Base-by-base conservation (phyloP, 2,888 invertebrate genomes). In the Encarsia formosa region DNA sequence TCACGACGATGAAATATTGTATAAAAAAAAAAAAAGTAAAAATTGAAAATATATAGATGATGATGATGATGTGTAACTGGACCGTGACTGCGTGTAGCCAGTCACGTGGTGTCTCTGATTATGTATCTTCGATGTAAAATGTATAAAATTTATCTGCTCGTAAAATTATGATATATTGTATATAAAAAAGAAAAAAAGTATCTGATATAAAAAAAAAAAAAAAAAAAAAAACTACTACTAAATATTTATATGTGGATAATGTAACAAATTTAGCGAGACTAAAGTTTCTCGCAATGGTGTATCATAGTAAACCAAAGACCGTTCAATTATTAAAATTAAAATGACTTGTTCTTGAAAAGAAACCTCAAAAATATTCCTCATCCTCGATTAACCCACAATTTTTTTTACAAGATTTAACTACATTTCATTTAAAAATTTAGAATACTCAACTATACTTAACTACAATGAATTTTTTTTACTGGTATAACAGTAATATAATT, bases 261-360 rank as follows among this genome's bases (percentile, higher is more conserved):
- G 59, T 62, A 59, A 59, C 55, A 60, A 56, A 55, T 59, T 49
- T 59, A 52, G 46, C 51, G 49, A 42, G 50, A 59, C 57, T 52
- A 47, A 49, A 56, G 61, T 23, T 37, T 47, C 46, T 49, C 40
- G 49, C 55, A 61, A 59, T 62, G 63, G 68, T 71, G 69, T 71
- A 71, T 67, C 63, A 70, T 71, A 71, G 69, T 70, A 71, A 71
- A 71, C 71, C 71, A 71, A 71, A 71, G 71, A 71, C 62, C 67
- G 63, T 69, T 69, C 63, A 66, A 66, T 55, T 48, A 55, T 45
- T 40, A 48, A 55, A 55, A 44, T 46, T 45, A 44, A 5, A 23
- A 4, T 49, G 43, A 51, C 23, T 51, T 16, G 32, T 34, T 49
- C 42, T 44, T 47, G 31, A 41, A 26, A 29, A 29, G 8, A 29